Percentiles rank a stretch among this genome's conserved stretches.
These are phyloP conservation scores for Callithrix jacchus DNA, from an alignment of 2,113 vertebrate species.

Conservation along the genomic window DNA sequence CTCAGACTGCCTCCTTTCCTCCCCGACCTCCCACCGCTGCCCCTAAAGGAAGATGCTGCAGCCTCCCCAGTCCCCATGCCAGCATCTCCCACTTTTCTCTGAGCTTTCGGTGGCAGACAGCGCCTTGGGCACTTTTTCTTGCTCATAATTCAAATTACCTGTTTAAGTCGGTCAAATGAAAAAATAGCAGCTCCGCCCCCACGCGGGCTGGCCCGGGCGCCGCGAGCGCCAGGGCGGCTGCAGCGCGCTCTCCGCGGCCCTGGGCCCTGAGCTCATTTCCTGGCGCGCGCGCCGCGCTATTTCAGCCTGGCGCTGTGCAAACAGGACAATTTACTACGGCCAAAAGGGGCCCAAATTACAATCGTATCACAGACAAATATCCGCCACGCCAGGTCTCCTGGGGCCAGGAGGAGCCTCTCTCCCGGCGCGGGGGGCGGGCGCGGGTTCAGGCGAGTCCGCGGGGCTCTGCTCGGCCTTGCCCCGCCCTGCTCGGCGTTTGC, in stretches of 20 bases:
- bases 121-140: slow-evolving; percentile 75
- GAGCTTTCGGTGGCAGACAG: slow-evolving; percentile 71
- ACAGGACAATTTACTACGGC: slow-evolving; percentile 85
- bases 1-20: neutral
- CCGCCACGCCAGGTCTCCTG: slow-evolving; percentile 44
- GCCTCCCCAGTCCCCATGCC: neutral
- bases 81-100: neutral
- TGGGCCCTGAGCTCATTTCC: slow-evolving; percentile 88
- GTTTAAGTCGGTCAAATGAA: slow-evolving; percentile 80
- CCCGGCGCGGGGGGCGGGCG: neutral
- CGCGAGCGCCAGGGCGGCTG: slow-evolving; percentile 60
- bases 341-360: slow-evolving; percentile 85
- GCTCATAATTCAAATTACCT: slow-evolving; percentile 78
- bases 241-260: slow-evolving; percentile 70
- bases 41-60: neutral
- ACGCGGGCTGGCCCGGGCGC: slow-evolving; percentile 77
- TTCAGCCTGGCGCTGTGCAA: slow-evolving; percentile 86
- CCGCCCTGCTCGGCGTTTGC: neutral
- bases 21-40: neutral
- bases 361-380: slow-evolving; percentile 75
- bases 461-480: neutral
- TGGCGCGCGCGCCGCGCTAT: slow-evolving; percentile 84
- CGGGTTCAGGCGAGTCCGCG: neutral
- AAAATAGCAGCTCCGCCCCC: slow-evolving; percentile 83
- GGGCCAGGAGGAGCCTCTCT: slow-evolving; percentile 5